Conservation (phyloP, 2,797 vertebrate genomes). For the Cossypha polioptera region DNA sequence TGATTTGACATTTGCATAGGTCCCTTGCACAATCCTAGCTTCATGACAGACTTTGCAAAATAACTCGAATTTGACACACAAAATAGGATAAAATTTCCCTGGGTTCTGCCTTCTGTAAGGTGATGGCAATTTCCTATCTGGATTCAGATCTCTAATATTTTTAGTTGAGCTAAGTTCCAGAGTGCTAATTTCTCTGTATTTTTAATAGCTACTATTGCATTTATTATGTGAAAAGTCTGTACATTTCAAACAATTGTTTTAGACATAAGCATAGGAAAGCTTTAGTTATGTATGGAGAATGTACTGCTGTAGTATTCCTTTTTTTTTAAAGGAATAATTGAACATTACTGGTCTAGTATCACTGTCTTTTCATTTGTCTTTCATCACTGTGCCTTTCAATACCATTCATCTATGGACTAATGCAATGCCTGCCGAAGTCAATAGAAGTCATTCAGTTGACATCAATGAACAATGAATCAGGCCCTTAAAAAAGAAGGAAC, state of each 20-base stretch:
- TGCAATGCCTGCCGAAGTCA: conserved; percentile 35
- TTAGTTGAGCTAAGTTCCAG: neutral
- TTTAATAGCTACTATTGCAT: neutral
- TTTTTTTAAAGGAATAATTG: neutral
- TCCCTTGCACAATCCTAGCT: neutral
- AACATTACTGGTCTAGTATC: neutral
- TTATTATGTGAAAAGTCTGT: neutral
- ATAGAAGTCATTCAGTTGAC: conserved; percentile 61
- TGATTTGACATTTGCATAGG: neutral
- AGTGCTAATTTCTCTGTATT: neutral
- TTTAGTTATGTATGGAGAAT: neutral
- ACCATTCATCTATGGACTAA: conserved; percentile 59
- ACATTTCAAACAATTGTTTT: neutral
- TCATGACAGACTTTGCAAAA: neutral
- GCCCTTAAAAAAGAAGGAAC: conserved; percentile 47
- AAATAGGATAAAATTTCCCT: neutral
- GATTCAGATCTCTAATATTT: neutral
- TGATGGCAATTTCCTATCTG: neutral
- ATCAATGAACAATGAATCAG: conserved; percentile 48
- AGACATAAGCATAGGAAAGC: neutral
- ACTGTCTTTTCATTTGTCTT: conserved; percentile 51
- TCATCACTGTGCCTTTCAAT: conserved; percentile 54
- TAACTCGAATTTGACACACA: neutral
- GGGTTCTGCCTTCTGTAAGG: neutral
- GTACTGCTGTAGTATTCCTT: neutral